Evolutionary conservation across 1,140 invertebrate species (phyloP).

Genomic region (Hycleus cichorii): DNA sequence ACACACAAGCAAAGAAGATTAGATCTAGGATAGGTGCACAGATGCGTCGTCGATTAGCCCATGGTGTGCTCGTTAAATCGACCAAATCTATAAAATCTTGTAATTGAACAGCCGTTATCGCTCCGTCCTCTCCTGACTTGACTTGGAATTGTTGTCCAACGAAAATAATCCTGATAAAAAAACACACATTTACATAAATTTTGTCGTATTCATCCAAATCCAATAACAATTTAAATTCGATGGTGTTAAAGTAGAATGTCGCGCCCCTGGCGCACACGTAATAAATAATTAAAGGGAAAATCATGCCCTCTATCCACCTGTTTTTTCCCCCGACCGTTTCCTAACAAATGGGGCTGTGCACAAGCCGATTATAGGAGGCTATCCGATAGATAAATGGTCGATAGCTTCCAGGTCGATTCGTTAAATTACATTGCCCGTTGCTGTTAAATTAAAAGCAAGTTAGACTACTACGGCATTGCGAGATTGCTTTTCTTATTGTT

Average conservation of each 20-base stretch:
- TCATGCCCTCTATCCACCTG: constrained; percentile 7
- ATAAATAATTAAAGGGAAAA: constrained; percentile 16
- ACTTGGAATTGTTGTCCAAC: neutral
- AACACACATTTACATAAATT: no score
- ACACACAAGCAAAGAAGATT: constrained; percentile 14
- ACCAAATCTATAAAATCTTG: constrained; percentile 6
- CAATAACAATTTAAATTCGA: constrained; percentile 13
- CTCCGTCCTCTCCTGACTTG: neutral
- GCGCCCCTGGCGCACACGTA: constrained; percentile 2
- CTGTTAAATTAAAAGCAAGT: constrained; percentile 33
- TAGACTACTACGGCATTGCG: constrained; percentile 24
- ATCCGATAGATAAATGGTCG: constrained; percentile 31
- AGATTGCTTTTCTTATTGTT: constrained; percentile 21
- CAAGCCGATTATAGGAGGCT: constrained; percentile 28
- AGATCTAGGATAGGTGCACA: constrained; percentile 24
- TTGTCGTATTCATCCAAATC: neutral
- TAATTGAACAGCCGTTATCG: constrained; percentile 8
- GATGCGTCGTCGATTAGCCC: constrained; percentile 20
- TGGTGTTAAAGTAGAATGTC: neutral
- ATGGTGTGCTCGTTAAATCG: neutral
- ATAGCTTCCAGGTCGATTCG: constrained; percentile 29
- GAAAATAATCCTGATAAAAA: neutral
- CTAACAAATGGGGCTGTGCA: constrained; percentile 26
- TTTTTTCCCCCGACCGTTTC: neutral
- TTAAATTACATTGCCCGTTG: constrained; percentile 29